phyloP scores from a whole-genome alignment of 2,797 vertebrate genomes.

The Eospalax fontanierii region DNA sequence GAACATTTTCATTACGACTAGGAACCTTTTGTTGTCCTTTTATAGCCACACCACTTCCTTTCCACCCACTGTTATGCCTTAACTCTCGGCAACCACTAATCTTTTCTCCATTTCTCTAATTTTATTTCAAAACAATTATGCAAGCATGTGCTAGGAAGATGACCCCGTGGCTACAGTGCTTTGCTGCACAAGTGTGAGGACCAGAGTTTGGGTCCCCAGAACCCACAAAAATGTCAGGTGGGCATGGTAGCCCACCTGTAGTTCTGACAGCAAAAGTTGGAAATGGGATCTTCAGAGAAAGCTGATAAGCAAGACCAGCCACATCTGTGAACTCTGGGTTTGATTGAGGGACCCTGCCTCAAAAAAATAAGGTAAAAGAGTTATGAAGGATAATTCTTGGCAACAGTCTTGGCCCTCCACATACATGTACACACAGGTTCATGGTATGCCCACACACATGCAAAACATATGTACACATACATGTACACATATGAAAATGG shows the following conservation, averaged over 20 bases:
- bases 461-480: not conserved
- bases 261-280: too few species aligned
- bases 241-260: too few species aligned
- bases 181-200: too few species aligned
- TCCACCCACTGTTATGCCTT: not conserved
- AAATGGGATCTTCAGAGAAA: too few species aligned
- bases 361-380: not conserved
- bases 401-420: not conserved
- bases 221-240: not conserved
- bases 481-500: not conserved
- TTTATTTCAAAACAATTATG: slow-evolving; percentile 45
- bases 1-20: not conserved
- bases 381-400: not conserved
- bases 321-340: not conserved
- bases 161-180: not conserved
- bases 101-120: slow-evolving; percentile 8
- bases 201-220: not conserved
- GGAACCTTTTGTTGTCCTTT: not conserved
- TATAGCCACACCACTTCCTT: not conserved
- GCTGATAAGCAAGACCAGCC: not conserved
- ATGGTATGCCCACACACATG: not conserved
- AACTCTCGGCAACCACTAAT: not conserved
- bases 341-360: not conserved
- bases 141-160: not conserved
- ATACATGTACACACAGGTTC: not conserved